Percentiles rank a stretch among this genome's conserved stretches.
phyloP scores from a whole-genome alignment of 2,888 invertebrate species.

The Aleiodes leptofemur region DNA sequence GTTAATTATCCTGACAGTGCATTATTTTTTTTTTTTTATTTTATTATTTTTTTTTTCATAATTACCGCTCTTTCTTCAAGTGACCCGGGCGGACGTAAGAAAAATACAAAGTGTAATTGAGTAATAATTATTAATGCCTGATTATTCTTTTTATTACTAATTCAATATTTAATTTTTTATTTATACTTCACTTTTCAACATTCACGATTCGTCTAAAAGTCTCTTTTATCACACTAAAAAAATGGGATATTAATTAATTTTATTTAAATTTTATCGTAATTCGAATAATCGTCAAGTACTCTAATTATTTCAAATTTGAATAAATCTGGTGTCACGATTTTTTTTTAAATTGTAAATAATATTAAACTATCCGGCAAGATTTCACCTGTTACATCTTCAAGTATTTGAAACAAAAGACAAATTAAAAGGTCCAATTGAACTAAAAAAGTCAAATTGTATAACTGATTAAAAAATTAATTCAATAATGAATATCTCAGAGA shows the following conservation, averaged over 20 bases:
- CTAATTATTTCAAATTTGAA: background rate
- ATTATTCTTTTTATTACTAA: constrained; percentile 11
- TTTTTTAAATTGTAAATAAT: constrained; percentile 17
- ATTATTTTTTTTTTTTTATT: constrained; percentile 31
- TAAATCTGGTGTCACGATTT: constrained; percentile 7
- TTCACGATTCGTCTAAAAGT: constrained; percentile 15
- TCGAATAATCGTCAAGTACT: constrained; percentile 12
- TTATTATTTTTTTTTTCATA: constrained; percentile 39
- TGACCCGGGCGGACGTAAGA: constrained; percentile 55
- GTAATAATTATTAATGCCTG: constrained; percentile 12
- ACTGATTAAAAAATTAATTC: background rate
- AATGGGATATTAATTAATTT: background rate
- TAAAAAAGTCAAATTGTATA: background rate
- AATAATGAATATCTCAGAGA: background rate
- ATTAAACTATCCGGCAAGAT: constrained; percentile 23
- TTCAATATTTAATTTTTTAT: background rate
- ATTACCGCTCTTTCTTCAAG: constrained; percentile 41
- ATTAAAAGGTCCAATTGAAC: background rate
- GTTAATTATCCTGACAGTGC: constrained; percentile 35
- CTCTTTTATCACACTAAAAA: constrained; percentile 28
- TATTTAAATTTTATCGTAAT: background rate
- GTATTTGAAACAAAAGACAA: constrained; percentile 19
- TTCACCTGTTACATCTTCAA: background rate
- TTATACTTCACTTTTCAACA: constrained; percentile 18
- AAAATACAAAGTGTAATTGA: constrained; percentile 60